These are phyloP conservation scores for Eupeodes corollae DNA, from an alignment of 1,140 invertebrate species.

Conservation along the genomic window DNA sequence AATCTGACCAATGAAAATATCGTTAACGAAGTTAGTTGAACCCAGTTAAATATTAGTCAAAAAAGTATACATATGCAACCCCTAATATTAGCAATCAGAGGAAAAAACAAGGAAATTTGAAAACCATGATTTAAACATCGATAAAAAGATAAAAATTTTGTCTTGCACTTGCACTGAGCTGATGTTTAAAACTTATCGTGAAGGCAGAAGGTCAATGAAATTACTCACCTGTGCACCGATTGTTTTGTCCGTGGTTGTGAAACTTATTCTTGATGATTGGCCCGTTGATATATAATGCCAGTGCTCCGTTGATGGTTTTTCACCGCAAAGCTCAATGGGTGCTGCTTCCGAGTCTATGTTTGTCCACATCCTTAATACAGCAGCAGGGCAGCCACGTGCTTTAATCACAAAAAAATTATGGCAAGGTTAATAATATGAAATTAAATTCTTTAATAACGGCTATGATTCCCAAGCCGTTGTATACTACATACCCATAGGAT, in stretches of 20 bases:
- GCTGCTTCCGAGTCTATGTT: constrained; percentile 52
- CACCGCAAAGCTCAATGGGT: constrained; percentile 81
- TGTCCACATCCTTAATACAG: constrained; percentile 78
- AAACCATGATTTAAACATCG: too few relatives aligned
- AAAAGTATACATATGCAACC: too few relatives aligned
- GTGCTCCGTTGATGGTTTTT: constrained; percentile 56
- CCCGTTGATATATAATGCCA: constrained; percentile 72
- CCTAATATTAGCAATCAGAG: too few relatives aligned
- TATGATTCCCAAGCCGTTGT: neutral
- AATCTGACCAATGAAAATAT: too few relatives aligned
- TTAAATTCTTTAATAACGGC: neutral
- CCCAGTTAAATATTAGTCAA: too few relatives aligned
- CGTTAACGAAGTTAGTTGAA: too few relatives aligned
- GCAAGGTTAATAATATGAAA: neutral
- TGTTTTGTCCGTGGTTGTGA: constrained; percentile 73
- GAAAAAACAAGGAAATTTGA: too few relatives aligned
- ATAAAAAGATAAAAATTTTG: neutral
- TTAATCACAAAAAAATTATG: constrained; percentile 12
- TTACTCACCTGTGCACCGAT: constrained; percentile 47
- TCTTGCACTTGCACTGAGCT: too few relatives aligned
- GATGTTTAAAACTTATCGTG: neutral
- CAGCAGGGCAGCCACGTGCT: constrained; percentile 82
- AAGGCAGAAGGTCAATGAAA: neutral
- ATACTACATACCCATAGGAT: constrained; percentile 55
- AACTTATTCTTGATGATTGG: constrained; percentile 45